Percentiles rank a stretch among this genome's conserved stretches.
These are phyloP conservation scores for Linnaemya vulpina DNA, from an alignment of 2,888 invertebrate genomes.

Conservation along the genomic window DNA sequence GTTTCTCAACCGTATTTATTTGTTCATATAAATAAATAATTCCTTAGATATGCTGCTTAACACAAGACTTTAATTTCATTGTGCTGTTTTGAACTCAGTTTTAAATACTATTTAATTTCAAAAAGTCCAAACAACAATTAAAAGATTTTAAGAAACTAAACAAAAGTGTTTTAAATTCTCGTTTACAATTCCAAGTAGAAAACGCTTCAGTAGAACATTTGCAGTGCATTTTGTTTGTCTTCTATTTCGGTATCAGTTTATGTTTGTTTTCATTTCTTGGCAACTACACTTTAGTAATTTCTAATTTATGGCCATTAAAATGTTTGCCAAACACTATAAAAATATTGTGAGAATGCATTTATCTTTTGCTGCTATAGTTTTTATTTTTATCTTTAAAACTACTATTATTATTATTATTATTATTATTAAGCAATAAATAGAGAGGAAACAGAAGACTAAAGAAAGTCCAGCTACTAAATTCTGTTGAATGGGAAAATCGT, in stretches of 20 bases:
- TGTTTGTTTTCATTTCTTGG: conserved; percentile 50
- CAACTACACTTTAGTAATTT: conserved; percentile 53
- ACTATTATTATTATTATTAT: neutral
- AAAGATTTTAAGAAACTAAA: neutral
- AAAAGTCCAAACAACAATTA: neutral
- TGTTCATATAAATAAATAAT: no score
- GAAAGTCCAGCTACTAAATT: conserved; percentile 22
- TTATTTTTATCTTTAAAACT: conserved; percentile 10
- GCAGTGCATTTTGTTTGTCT: neutral
- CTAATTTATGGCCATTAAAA: conserved; percentile 62
- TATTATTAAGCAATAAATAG: conserved; percentile 22
- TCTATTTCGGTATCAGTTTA: neutral
- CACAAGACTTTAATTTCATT: no score
- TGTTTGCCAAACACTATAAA: conserved; percentile 59
- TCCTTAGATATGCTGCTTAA: no score
- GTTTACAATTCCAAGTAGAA: no score
- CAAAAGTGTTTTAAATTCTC: no score
- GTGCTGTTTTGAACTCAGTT: no score
- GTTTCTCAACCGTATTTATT: no score
- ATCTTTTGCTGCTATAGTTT: neutral
- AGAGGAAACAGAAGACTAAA: neutral
- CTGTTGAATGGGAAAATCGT: neutral
- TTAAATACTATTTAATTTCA: no score
- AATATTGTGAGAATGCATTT: conserved; percentile 11
- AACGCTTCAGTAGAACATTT: neutral